Conservation (phyloP, 2,113 vertebrate genomes). For the Cygnus atratus region DNA sequence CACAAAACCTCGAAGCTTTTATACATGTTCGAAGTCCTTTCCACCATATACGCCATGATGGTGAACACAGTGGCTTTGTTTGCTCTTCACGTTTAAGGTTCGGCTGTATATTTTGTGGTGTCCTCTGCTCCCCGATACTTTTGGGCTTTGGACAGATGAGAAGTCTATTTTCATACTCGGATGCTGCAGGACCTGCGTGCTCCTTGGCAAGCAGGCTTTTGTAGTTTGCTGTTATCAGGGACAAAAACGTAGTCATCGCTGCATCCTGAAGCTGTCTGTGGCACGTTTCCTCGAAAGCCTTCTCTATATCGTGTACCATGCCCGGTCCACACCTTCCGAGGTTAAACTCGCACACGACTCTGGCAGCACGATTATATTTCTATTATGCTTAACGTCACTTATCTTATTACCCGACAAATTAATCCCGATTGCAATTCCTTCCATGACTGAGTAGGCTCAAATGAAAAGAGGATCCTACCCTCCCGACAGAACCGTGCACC, state of each 20-base stretch:
- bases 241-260: not conserved
- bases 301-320: not conserved
- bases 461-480: not conserved
- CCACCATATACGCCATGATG: slow-evolving; percentile 14
- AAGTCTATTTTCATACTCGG: not conserved
- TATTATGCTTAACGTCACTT: not conserved
- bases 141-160: not conserved
- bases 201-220: not conserved
- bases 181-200: not conserved
- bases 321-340: not conserved
- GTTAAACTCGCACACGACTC: slow-evolving; percentile 1
- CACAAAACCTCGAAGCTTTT: not conserved
- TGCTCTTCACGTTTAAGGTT: not conserved
- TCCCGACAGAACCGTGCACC: not conserved
- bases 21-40: slow-evolving; percentile 5
- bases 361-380: not conserved
- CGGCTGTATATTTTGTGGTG: not conserved
- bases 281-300: not conserved
- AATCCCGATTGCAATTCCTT: slow-evolving; percentile 15
- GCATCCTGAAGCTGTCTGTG: not conserved
- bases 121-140: not conserved
- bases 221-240: not conserved
- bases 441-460: not conserved
- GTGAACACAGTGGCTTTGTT: slow-evolving; percentile 44
- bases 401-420: not conserved